These are phyloP conservation scores for Hoplodrina blanda DNA, from an alignment of 2,888 invertebrate species.

Conservation along the genomic window DNA sequence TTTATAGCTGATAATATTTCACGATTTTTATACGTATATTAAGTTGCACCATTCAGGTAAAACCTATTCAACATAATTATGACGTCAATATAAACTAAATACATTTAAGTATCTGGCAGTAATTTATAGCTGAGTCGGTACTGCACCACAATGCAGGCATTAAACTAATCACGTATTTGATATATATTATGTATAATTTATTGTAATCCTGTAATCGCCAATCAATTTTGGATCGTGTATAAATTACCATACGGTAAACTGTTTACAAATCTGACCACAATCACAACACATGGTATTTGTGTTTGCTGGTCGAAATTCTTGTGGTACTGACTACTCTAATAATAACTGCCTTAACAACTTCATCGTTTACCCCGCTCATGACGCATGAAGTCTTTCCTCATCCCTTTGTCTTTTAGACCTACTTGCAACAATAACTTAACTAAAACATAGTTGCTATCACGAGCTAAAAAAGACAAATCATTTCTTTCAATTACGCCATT, in stretches of 20 bases:
- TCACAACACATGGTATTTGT: not conserved
- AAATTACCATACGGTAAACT: constrained; percentile 38
- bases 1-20: not conserved
- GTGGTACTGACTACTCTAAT: not conserved
- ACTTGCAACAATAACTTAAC: too few relatives aligned
- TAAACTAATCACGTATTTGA: constrained; percentile 47
- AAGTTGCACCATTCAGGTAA: not conserved
- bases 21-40: not conserved
- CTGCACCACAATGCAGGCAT: constrained; percentile 20
- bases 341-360: not conserved
- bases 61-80: not conserved
- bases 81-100: constrained; percentile 1
- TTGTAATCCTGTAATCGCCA: constrained; percentile 51
- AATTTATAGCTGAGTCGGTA: constrained; percentile 23
- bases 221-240: constrained; percentile 51
- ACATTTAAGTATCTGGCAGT: constrained; percentile 1
- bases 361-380: not conserved
- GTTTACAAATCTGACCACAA: constrained; percentile 44
- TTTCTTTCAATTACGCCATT: too few relatives aligned
- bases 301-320: not conserved
- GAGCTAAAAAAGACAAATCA: too few relatives aligned
- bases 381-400: not conserved
- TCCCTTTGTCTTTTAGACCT: too few relatives aligned
- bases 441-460: too few relatives aligned
- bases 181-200: constrained; percentile 44